Base-by-base conservation (phyloP, 2,888 invertebrate genomes). In the Caprella mutica region DNA sequence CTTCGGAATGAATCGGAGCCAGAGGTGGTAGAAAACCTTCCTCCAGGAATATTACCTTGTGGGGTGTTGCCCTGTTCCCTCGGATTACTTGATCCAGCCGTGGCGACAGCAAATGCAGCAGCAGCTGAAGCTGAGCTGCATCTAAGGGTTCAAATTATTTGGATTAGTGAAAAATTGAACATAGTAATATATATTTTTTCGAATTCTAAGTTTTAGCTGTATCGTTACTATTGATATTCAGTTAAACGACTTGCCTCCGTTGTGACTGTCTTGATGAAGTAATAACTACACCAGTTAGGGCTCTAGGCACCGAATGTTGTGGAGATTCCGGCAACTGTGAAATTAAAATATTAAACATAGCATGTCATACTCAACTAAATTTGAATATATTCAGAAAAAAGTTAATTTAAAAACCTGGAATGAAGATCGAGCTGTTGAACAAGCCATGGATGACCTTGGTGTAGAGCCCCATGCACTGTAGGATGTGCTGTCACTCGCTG, bases 71-170 rank as follows among this genome's bases (percentile, higher is more conserved):
- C 78, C 19, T 81, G 78, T 55, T 86, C 86, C 23, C 85, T 77
- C 2, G 86, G 86, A 70, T 87, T 87, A 54, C 85, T 85, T 0
- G 87, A 86, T 0, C 85, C 90, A 17, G 89, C 89, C 0, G 89
- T 90, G 5, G 91, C 90, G 38, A 87, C 89, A 4, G 91, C 91
- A 72, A 91, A 92, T 1, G 92, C 92, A 8, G 84, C 84, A 1
- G 89, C 87, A 2, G 91, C 86, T n/a, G 82, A 83, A 1, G 86
- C 86, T 1, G 85, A 86, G 71, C 86, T 86, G 73, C 85, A 85
- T 48, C 65, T 65, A 58, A 40, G 17, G 8, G 24, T 24, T 9
- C 48, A 46, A 46, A 26, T 27, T 35, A 9, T 23, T 53, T 53
- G 14, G 21, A n/a, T 48, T 1, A 6, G 48, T 1, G n/a, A 35